Evolutionary conservation across 2,797 vertebrate species (phyloP), one percentile per base, ranked within the genome.

Genomic region (Picus viridis): DNA sequence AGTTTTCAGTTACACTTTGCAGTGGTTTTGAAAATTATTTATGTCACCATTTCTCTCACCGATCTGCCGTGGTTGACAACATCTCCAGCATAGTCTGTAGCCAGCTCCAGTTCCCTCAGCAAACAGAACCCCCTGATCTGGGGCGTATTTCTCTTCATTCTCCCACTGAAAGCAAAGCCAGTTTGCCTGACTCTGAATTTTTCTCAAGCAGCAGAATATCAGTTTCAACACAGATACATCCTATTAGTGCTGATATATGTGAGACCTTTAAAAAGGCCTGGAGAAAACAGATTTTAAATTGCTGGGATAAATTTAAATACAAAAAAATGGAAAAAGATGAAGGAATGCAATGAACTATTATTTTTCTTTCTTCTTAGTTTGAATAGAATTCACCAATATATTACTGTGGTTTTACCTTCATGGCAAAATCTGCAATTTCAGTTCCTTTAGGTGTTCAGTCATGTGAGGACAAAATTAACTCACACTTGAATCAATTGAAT

Each of bases 71-170:
- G 5, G 57, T 22, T n/a, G 45, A 18, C 41, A 10, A 5, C 1
- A 0, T 9, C 57, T 49, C 20, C 41, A 45, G 77, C 1, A 2
- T 29, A 20, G 61, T 15, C 47, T 2, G 0, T 7, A 59, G 56
- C 27, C 53, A 89, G 22, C 63, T 68, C 58, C 75, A 45, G 29
- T 34, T 56, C 16, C 23, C 39, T 17, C 32, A 43, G 68, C 32
- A 89, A 68, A 43, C 19, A 51, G 43, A 62, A 62, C 26, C 15
- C 39, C 24, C 23, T 1, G 1, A 12, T 76, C 10, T 43, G 41
- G 58, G 20, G 16, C 20, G 15, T 13, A 19, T 6, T 56, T 70
- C 19, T 74, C 53, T 77, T 65, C 36, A 51, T 74, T 30, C 16
- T 79, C 23, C 19, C 27, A 7, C 14, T 36, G 20, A 49, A 75